A percentile compares a stretch with the other conserved stretches of the same genome.
phyloP scores from a whole-genome alignment of 2,797 vertebrate species.

The Ceryle rudis region DNA sequence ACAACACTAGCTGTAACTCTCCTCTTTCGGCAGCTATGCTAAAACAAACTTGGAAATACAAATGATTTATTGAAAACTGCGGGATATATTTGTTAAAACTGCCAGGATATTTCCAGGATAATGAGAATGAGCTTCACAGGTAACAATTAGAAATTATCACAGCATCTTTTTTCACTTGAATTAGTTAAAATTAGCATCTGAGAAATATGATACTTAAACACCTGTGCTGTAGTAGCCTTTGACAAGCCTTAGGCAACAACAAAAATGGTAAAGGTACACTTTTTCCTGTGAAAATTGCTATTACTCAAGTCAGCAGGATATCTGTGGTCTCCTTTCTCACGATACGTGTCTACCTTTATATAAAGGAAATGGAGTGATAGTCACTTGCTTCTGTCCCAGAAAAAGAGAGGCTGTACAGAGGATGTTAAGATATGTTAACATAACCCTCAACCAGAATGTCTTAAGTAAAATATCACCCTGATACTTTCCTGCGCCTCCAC shows the following conservation, averaged over 20 bases:
- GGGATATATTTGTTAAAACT: background rate
- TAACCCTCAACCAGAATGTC: background rate
- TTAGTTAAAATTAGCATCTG: background rate
- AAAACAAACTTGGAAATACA: background rate
- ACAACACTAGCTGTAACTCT: background rate
- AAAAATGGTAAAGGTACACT: background rate
- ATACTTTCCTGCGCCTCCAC: background rate
- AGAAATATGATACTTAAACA: background rate
- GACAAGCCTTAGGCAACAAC: background rate
- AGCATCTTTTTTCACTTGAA: background rate
- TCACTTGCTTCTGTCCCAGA: background rate
- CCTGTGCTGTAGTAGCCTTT: background rate
- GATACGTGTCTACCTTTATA: background rate
- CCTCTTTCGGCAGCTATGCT: background rate
- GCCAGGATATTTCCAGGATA: background rate
- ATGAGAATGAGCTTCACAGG: background rate
- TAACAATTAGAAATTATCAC: background rate
- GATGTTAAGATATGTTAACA: background rate
- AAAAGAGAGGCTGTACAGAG: background rate
- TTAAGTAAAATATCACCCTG: background rate
- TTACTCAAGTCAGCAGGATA: background rate
- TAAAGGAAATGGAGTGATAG: background rate
- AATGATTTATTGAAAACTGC: background rate
- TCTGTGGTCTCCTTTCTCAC: background rate
- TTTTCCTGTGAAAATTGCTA: background rate